phyloP scores from a whole-genome alignment of 2,113 vertebrate species.

The Phyllostomus hastatus region DNA sequence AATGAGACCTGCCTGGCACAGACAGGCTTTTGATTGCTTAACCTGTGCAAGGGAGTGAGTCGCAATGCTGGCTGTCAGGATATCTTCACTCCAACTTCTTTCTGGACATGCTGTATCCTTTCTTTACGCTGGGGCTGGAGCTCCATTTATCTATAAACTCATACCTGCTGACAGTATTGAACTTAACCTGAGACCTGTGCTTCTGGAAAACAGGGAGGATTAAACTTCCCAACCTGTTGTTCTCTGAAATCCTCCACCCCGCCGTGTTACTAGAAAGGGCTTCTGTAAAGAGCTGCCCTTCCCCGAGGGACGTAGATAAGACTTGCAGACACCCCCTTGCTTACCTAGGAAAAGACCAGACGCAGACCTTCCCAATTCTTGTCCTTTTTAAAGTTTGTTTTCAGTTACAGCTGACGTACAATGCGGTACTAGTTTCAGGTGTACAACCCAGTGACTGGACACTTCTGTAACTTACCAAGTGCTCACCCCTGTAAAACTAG shows the following conservation, averaged over 20 bases:
- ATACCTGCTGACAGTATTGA: background rate
- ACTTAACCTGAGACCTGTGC: background rate
- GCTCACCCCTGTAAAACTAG: too few species aligned
- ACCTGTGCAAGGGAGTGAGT: background rate
- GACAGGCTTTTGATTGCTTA: background rate
- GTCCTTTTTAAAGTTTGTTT: background rate
- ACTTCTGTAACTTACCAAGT: too few species aligned
- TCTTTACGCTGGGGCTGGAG: background rate
- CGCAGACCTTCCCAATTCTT: background rate
- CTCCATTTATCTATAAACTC: background rate
- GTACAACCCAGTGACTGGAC: too few species aligned
- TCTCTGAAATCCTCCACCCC: background rate
- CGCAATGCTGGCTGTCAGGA: too few species aligned
- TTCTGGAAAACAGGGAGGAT: background rate
- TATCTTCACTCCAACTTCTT: background rate
- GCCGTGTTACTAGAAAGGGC: background rate
- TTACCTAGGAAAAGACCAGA: background rate
- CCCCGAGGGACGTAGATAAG: background rate
- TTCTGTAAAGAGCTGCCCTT: background rate
- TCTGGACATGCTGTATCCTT: background rate
- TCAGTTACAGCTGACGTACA: background rate
- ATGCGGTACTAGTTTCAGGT: background rate
- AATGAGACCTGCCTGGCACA: background rate
- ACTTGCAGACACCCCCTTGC: background rate
- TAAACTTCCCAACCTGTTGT: background rate